Conservation (phyloP, 1,140 invertebrate genomes). For the Choristoneura fumiferana region DNA sequence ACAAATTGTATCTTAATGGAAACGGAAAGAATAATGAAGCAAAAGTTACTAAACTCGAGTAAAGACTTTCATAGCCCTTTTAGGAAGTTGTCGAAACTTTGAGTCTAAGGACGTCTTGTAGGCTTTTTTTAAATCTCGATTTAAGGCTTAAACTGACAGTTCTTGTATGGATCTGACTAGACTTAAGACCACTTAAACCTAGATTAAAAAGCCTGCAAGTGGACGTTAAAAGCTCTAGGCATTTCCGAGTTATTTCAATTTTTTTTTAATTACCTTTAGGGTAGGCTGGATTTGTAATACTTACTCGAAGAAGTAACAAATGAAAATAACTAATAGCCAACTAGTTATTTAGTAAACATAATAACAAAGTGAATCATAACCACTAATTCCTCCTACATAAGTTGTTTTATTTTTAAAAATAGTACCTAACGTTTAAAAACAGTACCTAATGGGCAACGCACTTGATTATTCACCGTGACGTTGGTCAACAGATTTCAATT, state of each 20-base stretch:
- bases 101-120: neutral
- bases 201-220: no score
- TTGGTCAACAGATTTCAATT: no score
- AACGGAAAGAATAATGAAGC: neutral
- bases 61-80: neutral
- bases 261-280: neutral
- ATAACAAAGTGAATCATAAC: neutral
- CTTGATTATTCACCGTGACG: no score
- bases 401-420: neutral
- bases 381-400: neutral
- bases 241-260: conserved; percentile 8
- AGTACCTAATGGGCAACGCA: no score
- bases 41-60: conserved; percentile 1
- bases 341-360: neutral
- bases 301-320: neutral
- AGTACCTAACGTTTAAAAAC: no score
- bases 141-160: no score
- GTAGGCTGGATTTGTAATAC: neutral
- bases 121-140: no score
- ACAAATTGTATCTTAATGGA: neutral
- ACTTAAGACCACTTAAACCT: no score
- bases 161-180: no score
- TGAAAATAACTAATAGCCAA: neutral
- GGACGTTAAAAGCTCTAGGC: no score
- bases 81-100: conserved; percentile 3